Evolutionary conservation across 2,797 vertebrate species (phyloP).

Genomic region (Perodicticus potto): DNA sequence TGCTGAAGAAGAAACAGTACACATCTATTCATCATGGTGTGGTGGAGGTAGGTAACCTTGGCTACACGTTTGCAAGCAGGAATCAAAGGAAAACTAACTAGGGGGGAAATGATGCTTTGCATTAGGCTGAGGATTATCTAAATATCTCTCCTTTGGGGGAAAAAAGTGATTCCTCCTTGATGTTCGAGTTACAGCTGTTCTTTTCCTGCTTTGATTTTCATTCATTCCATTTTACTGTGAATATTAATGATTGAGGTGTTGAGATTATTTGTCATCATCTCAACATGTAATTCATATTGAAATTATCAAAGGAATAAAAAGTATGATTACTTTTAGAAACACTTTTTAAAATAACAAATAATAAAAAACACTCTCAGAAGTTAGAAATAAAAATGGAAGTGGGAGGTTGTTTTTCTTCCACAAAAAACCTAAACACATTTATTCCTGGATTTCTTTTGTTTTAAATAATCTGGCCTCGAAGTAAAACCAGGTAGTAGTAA

Average conservation of each 20-base stretch:
- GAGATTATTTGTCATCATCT: background rate
- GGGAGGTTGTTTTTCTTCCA: background rate
- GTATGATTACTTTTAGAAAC: background rate
- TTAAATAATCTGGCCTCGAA: slow-evolving; percentile 14
- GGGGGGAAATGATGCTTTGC: background rate
- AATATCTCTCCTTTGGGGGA: background rate
- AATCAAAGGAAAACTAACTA: background rate
- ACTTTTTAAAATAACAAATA: background rate
- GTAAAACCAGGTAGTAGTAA: slow-evolving; percentile 4
- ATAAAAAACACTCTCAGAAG: background rate
- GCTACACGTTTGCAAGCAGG: background rate
- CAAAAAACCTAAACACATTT: background rate
- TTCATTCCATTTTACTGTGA: background rate
- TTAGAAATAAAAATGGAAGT: background rate
- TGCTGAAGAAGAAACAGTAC: slow-evolving; percentile 99
- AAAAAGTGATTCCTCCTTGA: background rate
- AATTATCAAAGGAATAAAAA: slow-evolving; percentile 31
- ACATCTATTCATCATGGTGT: slow-evolving; percentile 99
- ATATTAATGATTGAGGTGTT: background rate
- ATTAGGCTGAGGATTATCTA: background rate
- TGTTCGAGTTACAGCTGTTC: background rate
- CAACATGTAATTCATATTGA: background rate
- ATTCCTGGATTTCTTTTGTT: background rate
- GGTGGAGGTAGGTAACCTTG: slow-evolving; percentile 93
- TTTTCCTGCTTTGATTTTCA: slow-evolving; percentile 3